Percentiles rank a stretch among this genome's conserved stretches.
These are phyloP conservation scores for Kobus ellipsiprymnus DNA, from an alignment of 2,113 vertebrate species.

Conservation along the genomic window DNA sequence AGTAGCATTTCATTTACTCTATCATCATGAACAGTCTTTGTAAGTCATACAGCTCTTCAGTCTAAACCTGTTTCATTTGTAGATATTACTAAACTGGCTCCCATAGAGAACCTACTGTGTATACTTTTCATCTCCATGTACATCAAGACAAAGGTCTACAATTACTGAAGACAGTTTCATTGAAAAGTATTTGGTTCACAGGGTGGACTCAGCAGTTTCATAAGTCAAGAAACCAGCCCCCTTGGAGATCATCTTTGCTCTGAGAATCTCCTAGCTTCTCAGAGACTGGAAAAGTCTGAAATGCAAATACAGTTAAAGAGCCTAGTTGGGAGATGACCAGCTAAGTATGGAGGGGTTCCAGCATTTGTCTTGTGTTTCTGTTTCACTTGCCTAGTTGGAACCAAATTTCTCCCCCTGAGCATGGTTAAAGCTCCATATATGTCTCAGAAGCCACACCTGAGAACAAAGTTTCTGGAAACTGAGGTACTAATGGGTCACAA, in stretches of 20 bases:
- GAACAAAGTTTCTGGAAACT: background rate
- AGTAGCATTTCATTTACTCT: constrained; percentile 72
- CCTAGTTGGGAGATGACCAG: background rate
- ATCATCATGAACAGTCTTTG: constrained; percentile 40
- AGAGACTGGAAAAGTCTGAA: too few species aligned
- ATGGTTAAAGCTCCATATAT: background rate
- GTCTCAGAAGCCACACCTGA: background rate
- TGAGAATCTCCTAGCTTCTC: background rate
- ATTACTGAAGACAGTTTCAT: constrained; percentile 47
- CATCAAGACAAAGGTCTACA: constrained; percentile 16
- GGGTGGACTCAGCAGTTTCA: background rate
- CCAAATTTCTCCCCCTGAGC: background rate
- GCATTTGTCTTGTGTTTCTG: background rate
- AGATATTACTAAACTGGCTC: constrained; percentile 47
- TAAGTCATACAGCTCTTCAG: constrained; percentile 59
- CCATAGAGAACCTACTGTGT: constrained; percentile 41
- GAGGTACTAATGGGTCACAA: background rate
- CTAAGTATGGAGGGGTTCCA: background rate
- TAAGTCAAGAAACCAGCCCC: background rate
- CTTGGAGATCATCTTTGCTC: background rate
- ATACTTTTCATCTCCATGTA: background rate
- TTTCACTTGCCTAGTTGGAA: background rate
- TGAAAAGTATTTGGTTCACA: constrained; percentile 12
- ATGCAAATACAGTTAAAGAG: background rate
- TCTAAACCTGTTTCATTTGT: constrained; percentile 38